Evolutionary conservation across 2,113 vertebrate genomes (phyloP).

Genomic region (Phoenicopterus ruber): DNA sequence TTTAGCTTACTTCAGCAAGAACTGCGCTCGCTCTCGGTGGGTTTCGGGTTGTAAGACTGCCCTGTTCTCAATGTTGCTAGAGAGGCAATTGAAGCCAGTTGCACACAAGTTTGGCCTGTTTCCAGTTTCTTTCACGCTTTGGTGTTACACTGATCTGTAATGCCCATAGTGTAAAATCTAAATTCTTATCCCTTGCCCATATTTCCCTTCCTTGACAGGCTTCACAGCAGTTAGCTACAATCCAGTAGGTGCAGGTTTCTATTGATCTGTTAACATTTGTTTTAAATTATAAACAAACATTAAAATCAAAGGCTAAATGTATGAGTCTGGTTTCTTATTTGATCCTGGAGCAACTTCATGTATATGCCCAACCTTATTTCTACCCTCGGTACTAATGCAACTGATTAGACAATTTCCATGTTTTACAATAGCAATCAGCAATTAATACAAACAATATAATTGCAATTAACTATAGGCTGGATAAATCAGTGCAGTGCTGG

Average conservation of each 20-base stretch:
- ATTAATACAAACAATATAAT: not conserved
- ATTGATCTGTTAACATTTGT: not conserved
- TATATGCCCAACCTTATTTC: not conserved
- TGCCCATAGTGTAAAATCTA: not conserved
- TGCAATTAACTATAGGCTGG: not conserved
- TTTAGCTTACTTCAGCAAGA: not conserved
- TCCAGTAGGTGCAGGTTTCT: not conserved
- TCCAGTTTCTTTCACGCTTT: not conserved
- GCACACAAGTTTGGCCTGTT: not conserved
- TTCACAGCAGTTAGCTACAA: not conserved
- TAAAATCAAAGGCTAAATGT: not conserved
- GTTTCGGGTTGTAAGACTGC: not conserved
- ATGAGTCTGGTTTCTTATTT: not conserved
- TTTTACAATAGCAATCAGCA: not conserved
- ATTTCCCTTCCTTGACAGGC: not conserved
- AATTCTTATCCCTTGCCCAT: not conserved
- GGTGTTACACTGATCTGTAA: not conserved
- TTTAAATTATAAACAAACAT: not conserved
- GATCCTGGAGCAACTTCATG: not conserved
- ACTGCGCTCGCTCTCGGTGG: rapidly evolving
- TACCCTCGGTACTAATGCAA: not conserved
- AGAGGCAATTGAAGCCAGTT: not conserved
- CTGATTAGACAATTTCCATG: not conserved
- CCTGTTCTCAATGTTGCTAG: not conserved
- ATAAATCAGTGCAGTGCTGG: not conserved